Percentiles rank a stretch among this genome's conserved stretches.
Evolutionary conservation across 2,113 vertebrate species (phyloP).

Genomic region (Anser cygnoides): DNA sequence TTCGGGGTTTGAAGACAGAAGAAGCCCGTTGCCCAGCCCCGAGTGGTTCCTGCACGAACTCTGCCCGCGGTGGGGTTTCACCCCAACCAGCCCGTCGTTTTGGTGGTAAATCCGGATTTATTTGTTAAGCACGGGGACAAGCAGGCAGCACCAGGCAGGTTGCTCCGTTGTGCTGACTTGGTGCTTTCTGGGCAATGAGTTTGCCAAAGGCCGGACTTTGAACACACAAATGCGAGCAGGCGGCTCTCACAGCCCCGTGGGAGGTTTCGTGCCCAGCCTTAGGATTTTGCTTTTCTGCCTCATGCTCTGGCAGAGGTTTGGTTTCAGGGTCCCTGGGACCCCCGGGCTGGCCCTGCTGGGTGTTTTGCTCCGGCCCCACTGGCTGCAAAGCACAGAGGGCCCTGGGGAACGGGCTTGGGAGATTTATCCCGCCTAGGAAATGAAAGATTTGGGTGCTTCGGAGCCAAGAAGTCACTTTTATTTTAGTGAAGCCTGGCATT

Average conservation of each 20-base stretch:
- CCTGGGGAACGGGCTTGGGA: neutral
- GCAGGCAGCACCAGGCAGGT: no score
- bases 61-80: no score
- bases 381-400: neutral
- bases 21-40: no score
- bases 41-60: no score
- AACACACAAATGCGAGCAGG: neutral
- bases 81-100: no score
- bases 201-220: constrained; percentile 31
- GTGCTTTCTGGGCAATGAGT: neutral
- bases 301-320: neutral
- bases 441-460: neutral
- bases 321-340: neutral
- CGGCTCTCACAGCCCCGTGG: neutral
- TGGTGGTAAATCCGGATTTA: no score
- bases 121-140: no score
- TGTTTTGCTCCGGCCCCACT: accelerated
- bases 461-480: neutral
- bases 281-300: neutral
- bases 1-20: no score
- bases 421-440: neutral
- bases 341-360: neutral
- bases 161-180: neutral
- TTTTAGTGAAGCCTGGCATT: neutral
- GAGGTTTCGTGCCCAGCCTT: neutral